These are phyloP conservation scores for Hybognathus amarus DNA, from an alignment of 2,797 vertebrate genomes.

Conservation along the genomic window DNA sequence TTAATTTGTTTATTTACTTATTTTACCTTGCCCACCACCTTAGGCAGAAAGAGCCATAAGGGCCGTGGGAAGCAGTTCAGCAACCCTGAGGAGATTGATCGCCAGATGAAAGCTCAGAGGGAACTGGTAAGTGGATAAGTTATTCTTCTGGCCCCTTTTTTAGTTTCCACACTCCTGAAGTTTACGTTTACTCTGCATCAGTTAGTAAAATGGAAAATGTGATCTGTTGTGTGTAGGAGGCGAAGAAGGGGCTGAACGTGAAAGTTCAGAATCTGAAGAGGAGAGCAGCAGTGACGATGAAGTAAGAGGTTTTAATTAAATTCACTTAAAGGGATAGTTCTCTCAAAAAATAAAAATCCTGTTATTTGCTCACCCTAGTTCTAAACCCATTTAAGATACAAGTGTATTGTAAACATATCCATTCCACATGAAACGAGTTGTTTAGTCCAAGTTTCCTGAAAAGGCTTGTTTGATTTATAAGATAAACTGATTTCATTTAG, in stretches of 20 bases:
- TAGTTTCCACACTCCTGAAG: not conserved
- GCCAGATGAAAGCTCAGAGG: slow-evolving; percentile 80
- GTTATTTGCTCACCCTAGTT: not conserved
- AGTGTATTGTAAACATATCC: not conserved
- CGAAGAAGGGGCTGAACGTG: slow-evolving; percentile 71
- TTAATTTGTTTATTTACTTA: slow-evolving; percentile 34
- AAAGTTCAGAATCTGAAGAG: slow-evolving; percentile 72
- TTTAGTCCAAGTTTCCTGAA: not conserved
- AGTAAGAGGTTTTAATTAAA: not conserved
- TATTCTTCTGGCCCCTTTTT: not conserved
- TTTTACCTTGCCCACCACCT: slow-evolving; percentile 36
- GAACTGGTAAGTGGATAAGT: slow-evolving; percentile 71
- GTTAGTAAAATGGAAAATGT: not conserved
- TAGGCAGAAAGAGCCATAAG: slow-evolving; percentile 83
- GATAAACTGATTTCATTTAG: not conserved
- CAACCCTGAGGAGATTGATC: slow-evolving; percentile 83
- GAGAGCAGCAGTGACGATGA: slow-evolving; percentile 84
- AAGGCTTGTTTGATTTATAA: not conserved
- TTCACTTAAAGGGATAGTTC: not conserved
- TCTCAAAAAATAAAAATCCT: not conserved
- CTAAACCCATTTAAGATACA: not conserved
- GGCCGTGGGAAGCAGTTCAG: slow-evolving; percentile 84
- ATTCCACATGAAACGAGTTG: not conserved
- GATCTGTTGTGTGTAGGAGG: slow-evolving; percentile 69
- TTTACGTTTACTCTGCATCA: not conserved